These are phyloP conservation scores for Lepus townsendii DNA, from an alignment of 2,797 vertebrate species.

Conservation along the genomic window DNA sequence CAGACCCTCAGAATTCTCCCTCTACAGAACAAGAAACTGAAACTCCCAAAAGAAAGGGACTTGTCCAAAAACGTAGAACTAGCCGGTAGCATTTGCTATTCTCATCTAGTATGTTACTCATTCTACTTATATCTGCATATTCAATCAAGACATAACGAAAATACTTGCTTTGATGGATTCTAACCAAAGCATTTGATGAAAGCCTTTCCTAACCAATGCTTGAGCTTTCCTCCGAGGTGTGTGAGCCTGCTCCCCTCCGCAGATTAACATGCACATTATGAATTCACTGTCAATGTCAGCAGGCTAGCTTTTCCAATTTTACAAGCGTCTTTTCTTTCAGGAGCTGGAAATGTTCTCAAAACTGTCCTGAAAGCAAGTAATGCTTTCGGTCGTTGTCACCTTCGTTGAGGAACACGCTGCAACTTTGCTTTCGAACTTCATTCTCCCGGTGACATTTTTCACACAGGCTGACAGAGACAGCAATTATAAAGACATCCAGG, in stretches of 20 bases:
- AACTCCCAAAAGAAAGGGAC: background rate
- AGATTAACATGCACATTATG: constrained; percentile 78
- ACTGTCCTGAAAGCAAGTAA: constrained; percentile 82
- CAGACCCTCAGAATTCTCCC: background rate
- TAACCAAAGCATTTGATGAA: constrained; percentile 41
- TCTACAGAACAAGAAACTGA: background rate
- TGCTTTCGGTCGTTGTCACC: constrained; percentile 83
- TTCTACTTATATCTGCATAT: background rate
- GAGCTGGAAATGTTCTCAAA: constrained; percentile 81
- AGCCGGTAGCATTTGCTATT: background rate
- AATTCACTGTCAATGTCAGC: constrained; percentile 78
- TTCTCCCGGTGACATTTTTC: constrained; percentile 82
- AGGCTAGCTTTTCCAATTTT: constrained; percentile 70
- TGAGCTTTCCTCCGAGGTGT: background rate
- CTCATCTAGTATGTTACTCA: background rate
- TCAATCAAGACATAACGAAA: background rate
- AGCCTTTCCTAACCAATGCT: background rate
- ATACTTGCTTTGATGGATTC: background rate
- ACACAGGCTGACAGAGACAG: constrained; percentile 83
- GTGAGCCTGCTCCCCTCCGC: background rate
- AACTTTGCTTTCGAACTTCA: constrained; percentile 78
- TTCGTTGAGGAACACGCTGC: constrained; percentile 68
- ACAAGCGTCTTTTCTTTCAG: constrained; percentile 75
- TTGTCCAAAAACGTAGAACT: background rate
- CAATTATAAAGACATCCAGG: constrained; percentile 86